phyloP scores from a whole-genome alignment of 2,797 vertebrate genomes.

The Sphenodon punctatus region DNA sequence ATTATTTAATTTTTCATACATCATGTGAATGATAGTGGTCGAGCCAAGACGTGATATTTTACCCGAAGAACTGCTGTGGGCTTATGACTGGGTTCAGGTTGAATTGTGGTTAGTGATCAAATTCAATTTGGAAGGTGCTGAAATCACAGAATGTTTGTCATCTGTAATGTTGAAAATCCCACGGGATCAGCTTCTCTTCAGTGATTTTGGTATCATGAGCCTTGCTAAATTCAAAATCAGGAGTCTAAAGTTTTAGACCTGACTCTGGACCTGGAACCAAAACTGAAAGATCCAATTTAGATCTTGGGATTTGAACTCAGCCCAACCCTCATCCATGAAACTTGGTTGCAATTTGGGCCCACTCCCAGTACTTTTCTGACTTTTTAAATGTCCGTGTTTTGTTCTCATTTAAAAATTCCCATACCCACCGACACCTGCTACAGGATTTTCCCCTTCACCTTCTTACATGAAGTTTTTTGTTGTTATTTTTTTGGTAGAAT shows the following conservation, averaged over 20 bases:
- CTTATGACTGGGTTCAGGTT: not conserved
- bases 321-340: accelerated
- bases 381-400: not conserved
- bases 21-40: not conserved
- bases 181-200: not conserved
- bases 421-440: not conserved
- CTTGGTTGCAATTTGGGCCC: not conserved
- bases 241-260: too few species aligned
- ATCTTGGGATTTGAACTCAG: not conserved
- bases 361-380: not conserved
- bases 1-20: not conserved
- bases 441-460: not conserved
- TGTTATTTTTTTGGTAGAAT: not conserved
- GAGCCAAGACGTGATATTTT: not conserved
- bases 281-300: accelerated
- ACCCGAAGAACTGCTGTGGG: not conserved
- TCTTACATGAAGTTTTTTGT: not conserved
- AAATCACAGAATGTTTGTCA: not conserved
- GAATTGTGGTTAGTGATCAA: not conserved
- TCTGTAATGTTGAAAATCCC: not conserved
- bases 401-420: not conserved
- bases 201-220: not conserved
- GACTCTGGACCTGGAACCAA: not conserved
- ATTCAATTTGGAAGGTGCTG: not conserved
- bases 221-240: too few species aligned